A percentile compares a stretch with the other conserved stretches of the same genome.
Conservation (phyloP, 2,113 vertebrate genomes). For the Centropus bengalensis region DNA sequence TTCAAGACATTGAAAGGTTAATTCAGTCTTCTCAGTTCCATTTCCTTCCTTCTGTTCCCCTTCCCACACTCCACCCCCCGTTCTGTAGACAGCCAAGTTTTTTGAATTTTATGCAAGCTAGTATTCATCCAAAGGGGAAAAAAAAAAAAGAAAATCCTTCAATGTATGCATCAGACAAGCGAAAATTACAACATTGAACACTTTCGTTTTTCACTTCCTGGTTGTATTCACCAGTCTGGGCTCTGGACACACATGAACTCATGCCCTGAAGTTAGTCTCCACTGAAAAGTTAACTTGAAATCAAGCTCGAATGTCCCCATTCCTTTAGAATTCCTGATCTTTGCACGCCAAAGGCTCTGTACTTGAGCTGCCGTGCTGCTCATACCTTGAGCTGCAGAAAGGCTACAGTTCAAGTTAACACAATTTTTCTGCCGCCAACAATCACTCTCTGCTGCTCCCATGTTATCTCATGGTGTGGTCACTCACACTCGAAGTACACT, state of each 20-base stretch:
- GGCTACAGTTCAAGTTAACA: not conserved
- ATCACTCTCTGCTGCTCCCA: slow-evolving; percentile 29
- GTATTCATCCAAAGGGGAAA: slow-evolving; percentile 22
- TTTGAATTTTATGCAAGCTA: slow-evolving; percentile 64
- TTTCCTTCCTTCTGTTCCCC: slow-evolving; percentile 71
- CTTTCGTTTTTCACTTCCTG: not conserved
- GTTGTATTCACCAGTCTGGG: not conserved
- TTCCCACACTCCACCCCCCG: slow-evolving; percentile 55
- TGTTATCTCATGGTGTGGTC: slow-evolving; percentile 64
- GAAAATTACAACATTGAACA: not conserved
- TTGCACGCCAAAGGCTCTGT: not conserved
- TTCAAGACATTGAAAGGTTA: slow-evolving; percentile 68
- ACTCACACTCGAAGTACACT: not conserved
- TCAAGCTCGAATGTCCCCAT: not conserved
- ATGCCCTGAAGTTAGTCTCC: not conserved
- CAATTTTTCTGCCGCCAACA: slow-evolving; percentile 38
- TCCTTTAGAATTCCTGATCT: not conserved
- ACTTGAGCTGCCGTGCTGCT: not conserved
- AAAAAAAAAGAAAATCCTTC: not conserved
- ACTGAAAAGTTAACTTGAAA: not conserved
- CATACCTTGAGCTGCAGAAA: not conserved
- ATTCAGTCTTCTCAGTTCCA: slow-evolving; percentile 69
- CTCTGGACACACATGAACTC: not conserved
- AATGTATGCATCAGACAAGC: not conserved
- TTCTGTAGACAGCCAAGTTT: slow-evolving; percentile 57